These are phyloP conservation scores for Pogona vitticeps DNA, from an alignment of 2,113 vertebrate genomes.

Conservation along the genomic window DNA sequence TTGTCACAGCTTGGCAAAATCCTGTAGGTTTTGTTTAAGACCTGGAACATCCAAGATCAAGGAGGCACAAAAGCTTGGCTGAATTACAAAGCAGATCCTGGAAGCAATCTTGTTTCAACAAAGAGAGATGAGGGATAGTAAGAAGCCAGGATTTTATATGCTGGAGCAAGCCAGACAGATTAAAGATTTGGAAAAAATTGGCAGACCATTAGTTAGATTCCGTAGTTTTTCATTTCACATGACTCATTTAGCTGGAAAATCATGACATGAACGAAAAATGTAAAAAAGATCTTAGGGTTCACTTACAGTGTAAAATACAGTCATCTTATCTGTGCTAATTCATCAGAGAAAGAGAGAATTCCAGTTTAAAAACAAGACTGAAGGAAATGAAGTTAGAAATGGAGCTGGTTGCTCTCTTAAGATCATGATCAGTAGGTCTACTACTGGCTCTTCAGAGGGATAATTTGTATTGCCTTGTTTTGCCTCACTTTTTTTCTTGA, in stretches of 20 bases:
- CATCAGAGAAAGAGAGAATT: too few relatives aligned
- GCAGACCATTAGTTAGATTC: background rate
- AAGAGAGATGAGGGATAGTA: background rate
- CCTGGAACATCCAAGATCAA: background rate
- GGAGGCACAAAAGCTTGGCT: background rate
- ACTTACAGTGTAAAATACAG: too few relatives aligned
- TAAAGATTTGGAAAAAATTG: background rate
- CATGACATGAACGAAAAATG: background rate
- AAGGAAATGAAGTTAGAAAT: too few relatives aligned
- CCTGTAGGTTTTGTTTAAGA: background rate
- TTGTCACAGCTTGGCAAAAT: background rate
- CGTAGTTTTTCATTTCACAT: background rate
- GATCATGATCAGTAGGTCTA: too few relatives aligned
- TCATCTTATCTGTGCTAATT: too few relatives aligned
- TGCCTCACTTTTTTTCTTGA: too few relatives aligned
- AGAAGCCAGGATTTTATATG: background rate
- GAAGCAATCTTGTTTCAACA: background rate
- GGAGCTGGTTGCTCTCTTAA: too few relatives aligned
- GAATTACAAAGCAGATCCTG: constrained; percentile 2
- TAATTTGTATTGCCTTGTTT: too few relatives aligned
- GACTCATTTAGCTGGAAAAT: background rate
- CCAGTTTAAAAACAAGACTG: too few relatives aligned
- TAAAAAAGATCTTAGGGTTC: background rate
- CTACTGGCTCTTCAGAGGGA: too few relatives aligned
- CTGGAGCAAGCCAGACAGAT: background rate